Conservation (phyloP, 2,113 vertebrate genomes). For the Rhineura floridana region DNA sequence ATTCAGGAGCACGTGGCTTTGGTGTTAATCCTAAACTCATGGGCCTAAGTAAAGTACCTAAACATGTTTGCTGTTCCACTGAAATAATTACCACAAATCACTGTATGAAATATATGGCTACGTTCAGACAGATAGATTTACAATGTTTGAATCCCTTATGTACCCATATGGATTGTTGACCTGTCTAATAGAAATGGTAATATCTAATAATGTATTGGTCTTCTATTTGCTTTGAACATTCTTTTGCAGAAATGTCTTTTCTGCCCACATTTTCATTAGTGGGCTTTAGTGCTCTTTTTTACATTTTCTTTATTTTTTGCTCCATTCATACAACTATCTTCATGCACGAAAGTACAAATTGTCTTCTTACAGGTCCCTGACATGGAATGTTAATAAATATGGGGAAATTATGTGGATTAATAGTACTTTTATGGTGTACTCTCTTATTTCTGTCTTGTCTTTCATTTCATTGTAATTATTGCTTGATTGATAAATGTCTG, state of each 20-base stretch:
- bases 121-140: not conserved
- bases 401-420: slow-evolving; percentile 38
- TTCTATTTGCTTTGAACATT: slow-evolving; percentile 36
- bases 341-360: slow-evolving; percentile 65
- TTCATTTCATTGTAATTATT: slow-evolving; percentile 1
- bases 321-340: slow-evolving; percentile 61
- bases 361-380: slow-evolving; percentile 61
- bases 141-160: not conserved
- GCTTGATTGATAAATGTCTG: slow-evolving; percentile 32
- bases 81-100: not conserved
- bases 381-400: slow-evolving; percentile 65
- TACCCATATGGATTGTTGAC: not conserved
- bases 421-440: slow-evolving; percentile 43
- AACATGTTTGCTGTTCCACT: not conserved
- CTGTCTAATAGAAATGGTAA: not conserved
- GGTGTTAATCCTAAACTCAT: not conserved
- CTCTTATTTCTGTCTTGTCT: slow-evolving; percentile 8
- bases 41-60: not conserved
- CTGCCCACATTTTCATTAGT: slow-evolving; percentile 50
- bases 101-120: not conserved
- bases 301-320: slow-evolving; percentile 58
- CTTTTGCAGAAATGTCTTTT: slow-evolving; percentile 27
- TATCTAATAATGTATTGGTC: not conserved
- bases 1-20: not conserved
- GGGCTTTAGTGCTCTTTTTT: slow-evolving; percentile 59